A percentile compares a stretch with the other conserved stretches of the same genome.
These are phyloP conservation scores for Trisateles emortualis DNA, from an alignment of 2,888 invertebrate genomes.

Conservation along the genomic window DNA sequence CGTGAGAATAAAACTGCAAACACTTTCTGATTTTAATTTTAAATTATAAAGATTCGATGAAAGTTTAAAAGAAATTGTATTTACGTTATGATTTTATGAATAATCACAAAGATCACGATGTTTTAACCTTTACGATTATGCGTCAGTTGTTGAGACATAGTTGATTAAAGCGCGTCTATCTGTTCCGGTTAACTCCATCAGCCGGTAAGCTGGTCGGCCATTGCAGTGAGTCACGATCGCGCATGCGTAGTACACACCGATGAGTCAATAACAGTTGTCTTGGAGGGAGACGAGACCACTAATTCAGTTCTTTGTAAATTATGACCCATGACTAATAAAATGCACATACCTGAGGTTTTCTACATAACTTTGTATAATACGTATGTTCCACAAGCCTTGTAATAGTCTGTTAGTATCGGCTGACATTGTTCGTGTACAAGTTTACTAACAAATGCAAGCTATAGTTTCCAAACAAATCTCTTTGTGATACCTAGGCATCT, in stretches of 20 bases:
- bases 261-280: conserved; percentile 65
- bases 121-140: conserved; percentile 35
- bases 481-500: conserved; percentile 5
- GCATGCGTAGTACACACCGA: conserved; percentile 68
- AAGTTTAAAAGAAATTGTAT: conserved; percentile 39
- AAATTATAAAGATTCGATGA: conserved; percentile 42
- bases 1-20: conserved; percentile 33
- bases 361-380: no score
- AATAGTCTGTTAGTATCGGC: neutral
- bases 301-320: conserved; percentile 52
- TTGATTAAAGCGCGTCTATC: conserved; percentile 37
- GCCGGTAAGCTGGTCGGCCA: conserved; percentile 20
- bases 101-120: conserved; percentile 23
- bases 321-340: conserved; percentile 49
- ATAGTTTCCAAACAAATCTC: conserved; percentile 21
- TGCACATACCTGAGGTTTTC: conserved; percentile 6
- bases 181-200: conserved; percentile 26
- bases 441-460: no score
- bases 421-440: conserved; percentile 21
- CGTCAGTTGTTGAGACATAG: conserved; percentile 24
- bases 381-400: conserved; percentile 15
- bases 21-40: conserved; percentile 44
- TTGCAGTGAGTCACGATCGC: conserved; percentile 55
- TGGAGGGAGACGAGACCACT: conserved; percentile 47
- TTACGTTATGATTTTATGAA: conserved; percentile 12